Evolutionary conservation across 2,888 invertebrate species (phyloP), one percentile per base, ranked within the genome.

Genomic region (Phytoseiulus persimilis): DNA sequence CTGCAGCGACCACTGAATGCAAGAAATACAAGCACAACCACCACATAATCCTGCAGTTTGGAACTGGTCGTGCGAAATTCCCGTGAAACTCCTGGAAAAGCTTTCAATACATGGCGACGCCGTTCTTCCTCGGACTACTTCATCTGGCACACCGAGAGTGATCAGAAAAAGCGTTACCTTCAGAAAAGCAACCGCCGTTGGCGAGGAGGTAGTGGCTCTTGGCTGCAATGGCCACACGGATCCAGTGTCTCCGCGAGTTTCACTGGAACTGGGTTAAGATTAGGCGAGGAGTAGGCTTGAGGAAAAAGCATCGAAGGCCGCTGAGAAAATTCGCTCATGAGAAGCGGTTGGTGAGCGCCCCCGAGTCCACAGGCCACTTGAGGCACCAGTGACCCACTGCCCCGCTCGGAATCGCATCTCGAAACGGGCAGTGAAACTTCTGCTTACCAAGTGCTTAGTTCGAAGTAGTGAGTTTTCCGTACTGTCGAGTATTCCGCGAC

Each of bases 81-180:
- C 18, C 28, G 18, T 18, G 5, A 23, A 65, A 23, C 14, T 65
- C 65, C 28, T 65, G 65, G 65, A 65, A 65, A 65, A 65, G 65
- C 65, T 65, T 65, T 65, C 65, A 65, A 65, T 65, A 28, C 65
- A 65, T 65, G 65, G 65, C 65, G 65, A 65, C 65, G 5, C 65
- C 65, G 65, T 65, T 65, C 28, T 65, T 23, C 18, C 18, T 65
- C 65, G 65, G 65, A 23, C 65, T 65, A 65, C 65, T 65, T 65
- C 65, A 65, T 65, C 65, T 65, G 65, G 65, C 65, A 65, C 14
- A 65, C 65, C 65, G 65, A 65, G 65, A 65, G 65, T 65, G 65
- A 65, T 65, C 65, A 65, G 65, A 65, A 65, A 65, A 65, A 65
- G 65, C 65, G 65, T 65, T 65, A 65, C 65, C 65, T 65, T 65